phyloP scores from a whole-genome alignment of 2,797 vertebrate genomes.

The Megalops cyprinoides region DNA sequence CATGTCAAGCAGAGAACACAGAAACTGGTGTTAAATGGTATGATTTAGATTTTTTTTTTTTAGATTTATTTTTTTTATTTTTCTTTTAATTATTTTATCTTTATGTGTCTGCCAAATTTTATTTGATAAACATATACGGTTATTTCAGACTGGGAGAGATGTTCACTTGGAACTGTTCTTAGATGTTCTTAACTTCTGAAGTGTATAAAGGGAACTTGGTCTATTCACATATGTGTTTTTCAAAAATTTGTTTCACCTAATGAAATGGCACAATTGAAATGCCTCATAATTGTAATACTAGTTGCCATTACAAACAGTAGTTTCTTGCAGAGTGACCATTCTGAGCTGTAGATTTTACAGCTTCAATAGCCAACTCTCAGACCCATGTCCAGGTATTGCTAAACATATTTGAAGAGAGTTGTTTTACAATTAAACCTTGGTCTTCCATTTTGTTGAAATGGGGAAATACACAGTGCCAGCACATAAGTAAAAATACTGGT shows the following conservation, averaged over 20 bases:
- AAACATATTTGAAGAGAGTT: background rate
- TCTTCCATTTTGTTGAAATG: background rate
- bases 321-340: background rate
- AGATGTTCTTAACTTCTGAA: conserved; percentile 15
- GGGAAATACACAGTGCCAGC: background rate
- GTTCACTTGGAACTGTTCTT: conserved; percentile 17
- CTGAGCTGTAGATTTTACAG: background rate
- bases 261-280: background rate
- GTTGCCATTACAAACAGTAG: background rate
- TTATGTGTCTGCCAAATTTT: conserved; percentile 18
- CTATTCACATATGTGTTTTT: conserved; percentile 10
- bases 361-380: background rate
- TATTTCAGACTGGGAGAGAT: conserved; percentile 5
- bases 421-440: background rate
- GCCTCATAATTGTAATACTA: background rate
- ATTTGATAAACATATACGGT: conserved; percentile 15
- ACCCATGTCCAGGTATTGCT: background rate
- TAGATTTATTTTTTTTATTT: conserved; percentile 53
- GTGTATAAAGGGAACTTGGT: conserved; percentile 40
- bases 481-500: background rate
- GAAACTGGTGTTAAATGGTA: background rate
- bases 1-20: conserved; percentile 22
- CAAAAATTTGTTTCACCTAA: background rate
- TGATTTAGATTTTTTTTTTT: conserved; percentile 30
- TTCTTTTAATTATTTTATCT: conserved; percentile 18